Evolutionary conservation across 2,888 invertebrate genomes (phyloP), one percentile per base, ranked within the genome.

Genomic region (Melanophora roralis): DNA sequence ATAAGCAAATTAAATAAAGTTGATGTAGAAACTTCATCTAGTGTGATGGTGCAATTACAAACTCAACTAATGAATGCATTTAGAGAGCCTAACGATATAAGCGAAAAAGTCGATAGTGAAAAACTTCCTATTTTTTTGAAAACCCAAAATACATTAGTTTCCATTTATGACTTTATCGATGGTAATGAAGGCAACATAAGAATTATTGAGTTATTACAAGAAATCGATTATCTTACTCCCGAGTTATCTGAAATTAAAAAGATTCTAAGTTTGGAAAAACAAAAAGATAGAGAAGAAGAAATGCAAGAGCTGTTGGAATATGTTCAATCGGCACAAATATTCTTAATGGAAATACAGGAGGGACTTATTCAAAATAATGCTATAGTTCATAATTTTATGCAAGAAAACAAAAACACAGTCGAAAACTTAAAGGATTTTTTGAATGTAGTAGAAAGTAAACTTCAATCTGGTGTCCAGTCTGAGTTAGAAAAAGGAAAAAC

Each of bases 161-260:
- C 86, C 0, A 85, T 89, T 3, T 87, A 85, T 49, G 89, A 89
- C 74, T 88, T 88, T 51, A 88, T 89, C 21, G 89, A 89, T 72
- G 86, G 85, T 4, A 88, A 84, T 47, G 88, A 89, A 16, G 85
- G 78, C 9, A 80, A 84, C 2, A 78, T 89, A 40, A 83, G 89
- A n/a, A 82, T 88, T 5, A 88, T 89, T 47, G 89, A 89, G 75
- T 81, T 89, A 0, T 69, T 89, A 2, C 89, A 89, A 57, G 89
- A 89, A 83, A 84, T 89, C 2, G 89, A 89, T 79, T 82, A 83
- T 47, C 82, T 89, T 43, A 82, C 85, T 2, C 82, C 82, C 0
- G 87, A 89, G n/a, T 55, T 89, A 1, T 85, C 78, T 9, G 82
- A 76, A 2, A 57, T 88, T 4, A 49, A 23, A 0, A 9, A 4